Base-by-base conservation (phyloP, 2,888 invertebrate genomes). In the Neuroscelio doddi region DNA sequence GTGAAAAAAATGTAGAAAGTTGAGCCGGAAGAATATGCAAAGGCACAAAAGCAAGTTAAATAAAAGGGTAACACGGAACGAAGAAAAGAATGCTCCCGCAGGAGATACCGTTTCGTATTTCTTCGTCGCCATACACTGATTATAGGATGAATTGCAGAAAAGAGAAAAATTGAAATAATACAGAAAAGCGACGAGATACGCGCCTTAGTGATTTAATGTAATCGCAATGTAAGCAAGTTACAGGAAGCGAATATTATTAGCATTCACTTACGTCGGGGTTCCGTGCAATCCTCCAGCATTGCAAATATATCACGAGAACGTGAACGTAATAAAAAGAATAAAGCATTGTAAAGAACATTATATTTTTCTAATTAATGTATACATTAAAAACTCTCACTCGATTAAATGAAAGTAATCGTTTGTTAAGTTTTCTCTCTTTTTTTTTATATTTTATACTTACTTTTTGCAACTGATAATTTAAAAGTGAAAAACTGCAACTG, bases 221-320 rank as follows among this genome's bases (percentile, higher is more conserved):
- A 49, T 44, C 39, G 17, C 30, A 45, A 49, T 16, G 10, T 73
- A 72, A 74, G 69, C 73, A 71, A 73, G 76, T 68, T 74, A 70
- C 74, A 75, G 78, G 76, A 80, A 80, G 76, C 68, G 76, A 76
- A 78, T 79, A 80, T 79, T 75, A 80, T 80, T 80, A 79, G 78
- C 78, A 78, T 79, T 78, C 70, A 71, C 70, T 77, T 71, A 69
- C 65, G 50, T 50, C 55, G 47, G 49, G 61, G 59, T 61, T 12
- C 52, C 17, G 14, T 36, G 15, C 14, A 26, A 47, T 52, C 58
- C 52, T 46, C 21, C 4, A 15, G 36, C 36, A 36, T 12, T n/a
- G 12, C 17, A 4, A 26, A 4, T 41, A n/a, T n/a, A n/a, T n/a
- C n/a, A n/a, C n/a, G n/a, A n/a, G n/a, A n/a, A n/a, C n/a, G n/a